Conservation (phyloP, 2,113 vertebrate species). For the Hypomesus transpacificus region DNA sequence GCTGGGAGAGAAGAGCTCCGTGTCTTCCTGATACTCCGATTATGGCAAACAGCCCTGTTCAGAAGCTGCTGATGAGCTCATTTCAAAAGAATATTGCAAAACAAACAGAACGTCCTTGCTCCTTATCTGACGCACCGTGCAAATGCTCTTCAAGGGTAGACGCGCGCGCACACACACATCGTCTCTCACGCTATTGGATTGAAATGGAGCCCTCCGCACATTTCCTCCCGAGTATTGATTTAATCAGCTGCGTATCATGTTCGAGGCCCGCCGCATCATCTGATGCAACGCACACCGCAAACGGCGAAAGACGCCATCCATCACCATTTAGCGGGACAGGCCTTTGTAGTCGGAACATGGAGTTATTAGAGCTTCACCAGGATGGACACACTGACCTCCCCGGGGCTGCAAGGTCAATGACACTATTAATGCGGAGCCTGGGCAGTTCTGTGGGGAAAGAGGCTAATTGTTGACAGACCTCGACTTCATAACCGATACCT, state of each 20-base stretch:
- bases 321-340: slow-evolving; percentile 70
- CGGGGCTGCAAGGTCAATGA: slow-evolving; percentile 70
- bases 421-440: slow-evolving; percentile 67
- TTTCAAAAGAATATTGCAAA: slow-evolving; percentile 53
- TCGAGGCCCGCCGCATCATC: slow-evolving; percentile 65
- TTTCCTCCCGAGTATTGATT: slow-evolving; percentile 74
- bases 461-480: slow-evolving; percentile 72
- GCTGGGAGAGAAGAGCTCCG: background rate
- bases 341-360: slow-evolving; percentile 70
- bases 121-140: slow-evolving; percentile 47
- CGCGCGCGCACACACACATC: slow-evolving; percentile 15
- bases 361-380: slow-evolving; percentile 71
- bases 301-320: slow-evolving; percentile 64
- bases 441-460: slow-evolving; percentile 44
- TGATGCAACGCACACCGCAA: slow-evolving; percentile 67
- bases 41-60: slow-evolving; percentile 7
- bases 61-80: slow-evolving; percentile 56
- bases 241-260: slow-evolving; percentile 72
- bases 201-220: slow-evolving; percentile 63
- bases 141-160: slow-evolving; percentile 47
- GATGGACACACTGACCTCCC: slow-evolving; percentile 70
- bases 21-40: background rate
- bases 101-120: slow-evolving; percentile 63
- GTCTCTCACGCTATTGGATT: slow-evolving; percentile 61
- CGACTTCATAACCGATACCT: slow-evolving; percentile 66